Percentiles rank a stretch among this genome's conserved stretches.
Evolutionary conservation across 2,888 invertebrate genomes (phyloP).

Genomic region (Sipha maydis): DNA sequence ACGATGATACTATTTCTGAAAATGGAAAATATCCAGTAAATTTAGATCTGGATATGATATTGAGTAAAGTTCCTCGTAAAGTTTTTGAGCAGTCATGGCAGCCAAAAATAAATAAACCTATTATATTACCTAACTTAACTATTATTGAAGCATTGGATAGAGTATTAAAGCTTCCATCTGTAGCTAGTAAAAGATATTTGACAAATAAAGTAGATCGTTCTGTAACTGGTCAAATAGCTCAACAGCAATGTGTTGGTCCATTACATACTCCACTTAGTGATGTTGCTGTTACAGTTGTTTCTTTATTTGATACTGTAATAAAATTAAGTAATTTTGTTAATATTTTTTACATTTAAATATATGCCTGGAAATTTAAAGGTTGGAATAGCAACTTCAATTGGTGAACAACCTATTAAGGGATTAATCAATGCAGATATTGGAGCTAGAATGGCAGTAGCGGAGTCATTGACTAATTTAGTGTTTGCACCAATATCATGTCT

Average conservation of each 20-base stretch:
- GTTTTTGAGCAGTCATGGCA: constrained; percentile 67
- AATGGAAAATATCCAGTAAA: constrained; percentile 78
- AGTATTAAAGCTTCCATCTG: constrained; percentile 88
- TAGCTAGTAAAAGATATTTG: constrained; percentile 93
- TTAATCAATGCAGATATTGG: constrained; percentile 85
- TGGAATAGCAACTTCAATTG: constrained; percentile 94
- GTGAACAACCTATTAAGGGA: constrained; percentile 96
- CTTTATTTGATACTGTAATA: constrained; percentile 79
- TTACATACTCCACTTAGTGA: constrained; percentile 95
- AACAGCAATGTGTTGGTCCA: constrained; percentile 98
- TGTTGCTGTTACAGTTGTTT: constrained; percentile 89
- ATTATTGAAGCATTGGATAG: constrained; percentile 78
- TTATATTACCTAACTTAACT: constrained; percentile 68
- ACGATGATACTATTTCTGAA: constrained; percentile 66
- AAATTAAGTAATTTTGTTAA: constrained; percentile 8
- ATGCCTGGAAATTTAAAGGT: constrained; percentile 67
- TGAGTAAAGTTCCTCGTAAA: constrained; percentile 87
- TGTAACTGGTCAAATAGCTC: constrained; percentile 93
- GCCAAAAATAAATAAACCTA: constrained; percentile 4
- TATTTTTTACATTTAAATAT: not conserved
- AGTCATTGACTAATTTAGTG: constrained; percentile 92
- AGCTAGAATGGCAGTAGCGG: constrained; percentile 93
- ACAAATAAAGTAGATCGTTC: constrained; percentile 96
- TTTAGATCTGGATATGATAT: constrained; percentile 86
- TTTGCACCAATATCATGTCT: constrained; percentile 73